A percentile compares a stretch with the other conserved stretches of the same genome.
Conservation (phyloP, 1,140 invertebrate species). For the Ceratoteleas bidentatus region DNA sequence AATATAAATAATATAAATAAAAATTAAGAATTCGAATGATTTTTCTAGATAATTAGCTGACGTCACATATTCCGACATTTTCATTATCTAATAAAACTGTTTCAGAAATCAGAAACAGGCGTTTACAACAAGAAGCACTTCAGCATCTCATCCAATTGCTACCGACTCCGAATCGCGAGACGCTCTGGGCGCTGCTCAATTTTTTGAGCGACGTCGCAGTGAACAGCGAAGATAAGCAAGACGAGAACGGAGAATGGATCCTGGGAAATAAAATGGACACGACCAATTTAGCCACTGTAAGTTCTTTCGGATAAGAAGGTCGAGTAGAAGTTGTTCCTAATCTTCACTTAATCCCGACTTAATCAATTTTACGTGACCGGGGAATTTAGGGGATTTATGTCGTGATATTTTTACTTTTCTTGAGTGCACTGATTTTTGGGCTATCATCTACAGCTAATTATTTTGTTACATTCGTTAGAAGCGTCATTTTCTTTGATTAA, state of each 20-base stretch:
- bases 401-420: too few relatives aligned
- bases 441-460: too few relatives aligned
- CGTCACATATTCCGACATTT: too few relatives aligned
- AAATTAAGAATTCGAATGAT: too few relatives aligned
- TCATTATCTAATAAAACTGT: conserved; percentile 6
- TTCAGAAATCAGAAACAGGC: conserved; percentile 89
- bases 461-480: too few relatives aligned
- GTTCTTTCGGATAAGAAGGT: conserved; percentile 35
- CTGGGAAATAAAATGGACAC: conserved; percentile 96
- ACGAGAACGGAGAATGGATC: conserved; percentile 84
- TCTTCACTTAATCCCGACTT: conserved; percentile 22
- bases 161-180: conserved; percentile 93
- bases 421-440: too few relatives aligned
- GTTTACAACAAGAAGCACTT: conserved; percentile 90
- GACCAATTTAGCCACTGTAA: conserved; percentile 91
- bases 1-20: too few relatives aligned
- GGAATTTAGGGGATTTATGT: too few relatives aligned
- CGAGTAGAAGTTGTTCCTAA: not conserved
- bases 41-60: too few relatives aligned
- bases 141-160: conserved; percentile 92
- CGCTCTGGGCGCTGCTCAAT: conserved; percentile 89
- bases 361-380: conserved; percentile 2
- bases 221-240: conserved; percentile 86
- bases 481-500: too few relatives aligned
- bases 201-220: conserved; percentile 91